Evolutionary conservation across 2,888 invertebrate species (phyloP).

Genomic region (Cantharis nigra): DNA sequence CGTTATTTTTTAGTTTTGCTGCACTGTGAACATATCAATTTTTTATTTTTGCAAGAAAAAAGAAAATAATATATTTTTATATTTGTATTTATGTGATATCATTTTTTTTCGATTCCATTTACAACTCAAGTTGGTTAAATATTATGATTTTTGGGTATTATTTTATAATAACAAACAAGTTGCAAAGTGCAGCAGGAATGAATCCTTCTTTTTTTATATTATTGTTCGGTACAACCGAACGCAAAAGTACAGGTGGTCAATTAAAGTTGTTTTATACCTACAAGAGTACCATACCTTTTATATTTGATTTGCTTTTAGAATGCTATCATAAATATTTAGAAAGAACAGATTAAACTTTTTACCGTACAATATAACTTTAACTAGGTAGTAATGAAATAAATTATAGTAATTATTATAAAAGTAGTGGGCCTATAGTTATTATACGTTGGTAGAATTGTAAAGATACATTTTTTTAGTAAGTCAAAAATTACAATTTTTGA

Average conservation of each 20-base stretch:
- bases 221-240: not conserved
- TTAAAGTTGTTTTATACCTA: not conserved
- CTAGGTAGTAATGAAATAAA: constrained; percentile 51
- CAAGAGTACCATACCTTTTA: not conserved
- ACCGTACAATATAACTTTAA: constrained; percentile 39
- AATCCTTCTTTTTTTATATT: constrained; percentile 4
- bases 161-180: not conserved
- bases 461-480: constrained; percentile 37
- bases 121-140: not conserved
- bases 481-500: constrained; percentile 18
- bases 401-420: constrained; percentile 43
- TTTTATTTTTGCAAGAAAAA: constrained; percentile 16
- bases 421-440: constrained; percentile 55
- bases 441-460: constrained; percentile 39
- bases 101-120: not conserved
- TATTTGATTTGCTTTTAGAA: not conserved
- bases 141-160: not conserved
- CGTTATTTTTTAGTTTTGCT: constrained; percentile 33
- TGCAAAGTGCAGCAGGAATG: constrained; percentile 13
- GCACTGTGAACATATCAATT: constrained; percentile 39
- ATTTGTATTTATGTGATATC: constrained; percentile 16
- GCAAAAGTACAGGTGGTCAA: not conserved
- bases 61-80: constrained; percentile 30
- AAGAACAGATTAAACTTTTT: not conserved
- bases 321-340: constrained; percentile 1